Evolutionary conservation across 1,140 invertebrate species (phyloP).

Genomic region (Microplitis mediator): DNA sequence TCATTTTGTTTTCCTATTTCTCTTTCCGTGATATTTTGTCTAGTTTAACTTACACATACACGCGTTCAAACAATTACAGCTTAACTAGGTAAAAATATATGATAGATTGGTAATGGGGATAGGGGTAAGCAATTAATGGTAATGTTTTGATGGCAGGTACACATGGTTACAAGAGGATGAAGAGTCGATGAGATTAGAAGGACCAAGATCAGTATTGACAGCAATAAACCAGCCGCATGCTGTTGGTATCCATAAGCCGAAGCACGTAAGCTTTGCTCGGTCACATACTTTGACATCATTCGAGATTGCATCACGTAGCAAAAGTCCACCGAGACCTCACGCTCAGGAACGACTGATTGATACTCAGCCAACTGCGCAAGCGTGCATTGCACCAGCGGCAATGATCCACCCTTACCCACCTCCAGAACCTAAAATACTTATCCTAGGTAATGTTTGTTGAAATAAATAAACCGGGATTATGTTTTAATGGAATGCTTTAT

Average conservation of each 20-base stretch:
- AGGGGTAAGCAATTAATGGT: background rate
- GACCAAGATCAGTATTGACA: constrained; percentile 65
- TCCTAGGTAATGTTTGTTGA: constrained; percentile 54
- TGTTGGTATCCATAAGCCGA: constrained; percentile 68
- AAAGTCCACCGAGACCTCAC: constrained; percentile 63
- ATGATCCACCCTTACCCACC: constrained; percentile 48
- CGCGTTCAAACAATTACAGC: no score
- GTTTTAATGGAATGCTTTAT: background rate
- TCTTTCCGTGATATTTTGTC: background rate
- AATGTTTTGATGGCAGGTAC: constrained; percentile 56
- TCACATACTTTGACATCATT: constrained; percentile 84
- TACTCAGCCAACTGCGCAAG: constrained; percentile 56
- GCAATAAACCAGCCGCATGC: constrained; percentile 44
- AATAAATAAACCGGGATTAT: no score
- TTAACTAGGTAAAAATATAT: no score
- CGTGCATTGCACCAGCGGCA: constrained; percentile 33
- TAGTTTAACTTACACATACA: background rate
- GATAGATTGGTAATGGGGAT: no score
- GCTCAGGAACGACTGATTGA: constrained; percentile 74
- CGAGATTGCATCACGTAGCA: constrained; percentile 67
- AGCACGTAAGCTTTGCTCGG: constrained; percentile 89
- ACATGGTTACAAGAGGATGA: constrained; percentile 78
- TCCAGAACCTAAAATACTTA: constrained; percentile 60
- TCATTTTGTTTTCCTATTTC: background rate
- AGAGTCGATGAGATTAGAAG: constrained; percentile 72